Base-by-base conservation (phyloP, 2,888 invertebrate genomes). In the Melitaea athalia region DNA sequence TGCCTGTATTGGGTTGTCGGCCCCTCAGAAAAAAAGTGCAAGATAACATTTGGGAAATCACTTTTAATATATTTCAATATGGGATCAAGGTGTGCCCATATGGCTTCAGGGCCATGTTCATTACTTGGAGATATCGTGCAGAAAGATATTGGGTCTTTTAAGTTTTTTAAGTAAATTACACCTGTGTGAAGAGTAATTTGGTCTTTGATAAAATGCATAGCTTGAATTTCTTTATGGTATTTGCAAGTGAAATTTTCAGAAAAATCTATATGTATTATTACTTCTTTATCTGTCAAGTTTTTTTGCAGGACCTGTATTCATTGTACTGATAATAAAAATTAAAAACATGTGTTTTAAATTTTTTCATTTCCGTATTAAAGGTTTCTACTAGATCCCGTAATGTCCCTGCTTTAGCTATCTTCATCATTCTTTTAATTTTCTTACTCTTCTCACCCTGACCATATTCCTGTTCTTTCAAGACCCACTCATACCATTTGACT, bases 1-100 rank as follows among this genome's bases (percentile, higher is more conserved):
- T 74, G 75, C 4, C 70, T 63, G 17, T 77, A 77, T 67, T 76
- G 75, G 4, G 68, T 67, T 4, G 71, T 72, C 14, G 70, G 67
- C 5, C 67, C 70, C 31, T 67, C 70, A 43, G 70, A 67, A 47
- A 42, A 67, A 45, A 70, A 67, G 55, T 70, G 70, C 14, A 70
- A 31, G 6, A 42, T 60, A n/a, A 67, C 53, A 24, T 38, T 53
- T 33, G 59, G 63, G n/a, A 31, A 57, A 12, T 1, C n/a, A 3
- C 31, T 52, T 59, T 55, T 64, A 14, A 60, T 55, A 50, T 38
- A 11, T 38, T 67, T 55, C n/a, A 67, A 47, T 17, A 62, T 49
- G 8, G 67, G 64, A 17, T 31, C 33, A 17, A 70, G 49, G 55
- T 70, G 70, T 17, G 67, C 64, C 67, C 67, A 67, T 43, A 70